Evolutionary conservation across 2,797 vertebrate species (phyloP).

Genomic region (Periparus ater): DNA sequence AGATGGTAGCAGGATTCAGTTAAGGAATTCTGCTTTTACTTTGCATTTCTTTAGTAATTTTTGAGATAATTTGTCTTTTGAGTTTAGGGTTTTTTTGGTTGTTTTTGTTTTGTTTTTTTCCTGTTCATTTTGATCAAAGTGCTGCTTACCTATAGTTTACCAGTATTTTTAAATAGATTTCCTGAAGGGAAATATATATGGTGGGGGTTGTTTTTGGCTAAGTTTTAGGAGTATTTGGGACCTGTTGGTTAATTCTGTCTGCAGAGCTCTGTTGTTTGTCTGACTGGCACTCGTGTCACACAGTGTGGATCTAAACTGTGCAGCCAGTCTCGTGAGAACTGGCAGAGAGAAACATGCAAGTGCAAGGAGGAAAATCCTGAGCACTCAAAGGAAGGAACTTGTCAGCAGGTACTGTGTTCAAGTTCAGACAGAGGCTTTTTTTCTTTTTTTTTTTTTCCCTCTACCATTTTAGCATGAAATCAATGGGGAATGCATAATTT

Average conservation of each 20-base stretch:
- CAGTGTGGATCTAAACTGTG: background rate
- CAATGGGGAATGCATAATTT: constrained; percentile 25
- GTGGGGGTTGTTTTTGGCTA: rapidly evolving
- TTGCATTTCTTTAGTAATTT: background rate
- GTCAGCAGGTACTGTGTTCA: background rate
- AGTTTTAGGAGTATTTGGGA: background rate
- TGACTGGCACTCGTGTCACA: background rate
- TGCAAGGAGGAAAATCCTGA: background rate
- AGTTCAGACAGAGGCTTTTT: background rate
- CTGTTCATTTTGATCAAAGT: background rate
- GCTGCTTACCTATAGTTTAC: background rate
- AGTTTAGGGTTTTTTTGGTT: background rate
- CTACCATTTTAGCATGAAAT: background rate
- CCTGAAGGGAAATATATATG: background rate
- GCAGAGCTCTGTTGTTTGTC: background rate
- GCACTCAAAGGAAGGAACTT: background rate
- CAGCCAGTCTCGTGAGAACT: background rate
- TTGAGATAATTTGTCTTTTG: background rate
- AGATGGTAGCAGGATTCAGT: background rate
- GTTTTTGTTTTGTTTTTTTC: background rate
- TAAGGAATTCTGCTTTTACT: background rate
- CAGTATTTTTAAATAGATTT: background rate
- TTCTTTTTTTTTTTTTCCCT: background rate
- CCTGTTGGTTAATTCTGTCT: background rate
- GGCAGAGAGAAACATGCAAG: background rate